Percentiles rank a stretch among this genome's conserved stretches.
Conservation (phyloP, 2,888 invertebrate species). For the Yponomeuta sedellus region DNA sequence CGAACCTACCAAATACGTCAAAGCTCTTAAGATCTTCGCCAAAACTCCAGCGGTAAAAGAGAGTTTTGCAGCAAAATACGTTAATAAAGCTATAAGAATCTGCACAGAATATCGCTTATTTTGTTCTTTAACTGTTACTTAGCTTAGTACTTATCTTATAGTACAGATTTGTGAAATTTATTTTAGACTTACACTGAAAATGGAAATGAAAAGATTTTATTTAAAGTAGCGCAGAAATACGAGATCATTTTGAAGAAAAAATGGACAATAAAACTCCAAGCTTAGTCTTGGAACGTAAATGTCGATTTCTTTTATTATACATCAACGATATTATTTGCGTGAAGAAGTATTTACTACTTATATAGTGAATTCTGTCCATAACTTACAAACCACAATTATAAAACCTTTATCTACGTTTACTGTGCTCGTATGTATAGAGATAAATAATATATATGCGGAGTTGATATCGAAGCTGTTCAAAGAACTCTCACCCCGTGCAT, state of each 20-base stretch:
- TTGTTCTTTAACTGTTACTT: not conserved
- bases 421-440: no score
- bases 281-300: not conserved
- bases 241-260: no score
- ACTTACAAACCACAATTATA: no score
- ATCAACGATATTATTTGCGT: no score
- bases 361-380: no score
- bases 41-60: not conserved
- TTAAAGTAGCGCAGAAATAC: no score
- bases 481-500: conserved; percentile 16
- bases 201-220: no score
- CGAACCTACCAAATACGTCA: conserved; percentile 12
- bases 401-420: no score
- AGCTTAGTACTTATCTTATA: not conserved
- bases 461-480: conserved; percentile 15
- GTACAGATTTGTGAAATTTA: not conserved
- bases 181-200: not conserved
- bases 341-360: no score
- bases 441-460: not conserved
- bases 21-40: conserved; percentile 11
- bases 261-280: no score
- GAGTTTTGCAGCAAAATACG: conserved; percentile 37
- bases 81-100: not conserved
- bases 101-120: not conserved
- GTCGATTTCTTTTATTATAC: no score